phyloP scores from a whole-genome alignment of 2,888 invertebrate species.

The Andrena chrysosceles region DNA sequence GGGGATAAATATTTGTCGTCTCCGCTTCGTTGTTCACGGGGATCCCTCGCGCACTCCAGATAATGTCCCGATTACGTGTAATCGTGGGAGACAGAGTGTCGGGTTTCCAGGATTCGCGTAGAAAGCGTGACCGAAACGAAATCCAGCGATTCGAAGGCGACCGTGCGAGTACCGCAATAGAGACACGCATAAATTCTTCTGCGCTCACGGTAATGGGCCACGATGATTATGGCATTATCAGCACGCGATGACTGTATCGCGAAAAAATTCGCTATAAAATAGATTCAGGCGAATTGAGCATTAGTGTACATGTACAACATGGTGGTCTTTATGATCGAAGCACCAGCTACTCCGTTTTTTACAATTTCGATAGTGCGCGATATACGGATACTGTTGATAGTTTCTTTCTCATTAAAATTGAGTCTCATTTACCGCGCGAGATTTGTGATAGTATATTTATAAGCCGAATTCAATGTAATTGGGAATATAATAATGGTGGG shows the following conservation, averaged over 20 bases:
- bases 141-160: conserved; percentile 42
- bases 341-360: too few relatives aligned
- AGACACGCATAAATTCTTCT: conserved; percentile 36
- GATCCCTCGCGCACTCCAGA: conserved; percentile 10
- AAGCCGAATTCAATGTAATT: too few relatives aligned
- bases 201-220: neutral
- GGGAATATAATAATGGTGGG: too few relatives aligned
- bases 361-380: too few relatives aligned
- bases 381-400: too few relatives aligned
- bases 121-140: conserved; percentile 75
- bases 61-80: conserved; percentile 46
- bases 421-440: too few relatives aligned
- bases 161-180: neutral
- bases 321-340: too few relatives aligned
- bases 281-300: neutral
- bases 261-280: conserved; percentile 5
- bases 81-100: conserved; percentile 49
- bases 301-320: neutral
- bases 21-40: neutral
- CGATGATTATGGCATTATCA: conserved; percentile 33
- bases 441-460: too few relatives aligned
- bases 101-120: conserved; percentile 70
- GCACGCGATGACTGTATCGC: conserved; percentile 18
- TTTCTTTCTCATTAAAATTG: too few relatives aligned
- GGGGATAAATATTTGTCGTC: neutral